Base-by-base conservation (phyloP, 2,888 invertebrate genomes). In the Drosophila eohydei region DNA sequence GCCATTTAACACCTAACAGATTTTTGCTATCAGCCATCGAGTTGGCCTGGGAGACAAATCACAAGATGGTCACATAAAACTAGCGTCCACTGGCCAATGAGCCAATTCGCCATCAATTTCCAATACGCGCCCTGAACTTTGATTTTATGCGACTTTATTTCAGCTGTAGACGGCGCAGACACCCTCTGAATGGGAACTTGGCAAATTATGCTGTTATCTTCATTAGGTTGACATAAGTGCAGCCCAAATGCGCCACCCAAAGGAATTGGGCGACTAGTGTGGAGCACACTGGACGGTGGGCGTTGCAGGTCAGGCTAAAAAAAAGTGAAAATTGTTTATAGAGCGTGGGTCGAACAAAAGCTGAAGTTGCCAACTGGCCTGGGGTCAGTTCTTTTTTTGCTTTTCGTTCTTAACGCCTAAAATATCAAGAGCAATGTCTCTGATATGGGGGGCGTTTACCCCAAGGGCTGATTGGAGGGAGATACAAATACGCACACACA, bases 181-280 rank as follows among this genome's bases (percentile, higher is more conserved):
- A 38, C 28, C 54, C 54, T 28, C 61, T 26, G 36, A 50, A 43
- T 41, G 65, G 61, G 55, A 79, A 78, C 70, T 82, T 78, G 71
- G 68, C 87, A 85, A 89, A 85, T 88, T 87, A 87, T 89, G 78
- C 86, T 89, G 88, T 88, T 88, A 89, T 89, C 90, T 89, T 88
- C 90, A 89, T 88, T 88, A 88, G 86, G 83, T 72, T 83, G 81
- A 85, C 90, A 89, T 88, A 88, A 88, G 90, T 80, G 87, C 74
- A 81, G 73, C 88, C 76, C 89, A 88, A 90, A 90, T 90, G 86
- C 82, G 85, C 81, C 59, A 80, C 85, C 83, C 86, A 83, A 71
- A 87, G 89, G 89, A 81, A 81, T 85, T 80, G 74, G 16, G 34
- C 32, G 46, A 14, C n/a, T 50, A 63, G 61, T 21, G 30, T 30